Evolutionary conservation across 2,888 invertebrate genomes (phyloP).

Genomic region (Archips xylosteana): DNA sequence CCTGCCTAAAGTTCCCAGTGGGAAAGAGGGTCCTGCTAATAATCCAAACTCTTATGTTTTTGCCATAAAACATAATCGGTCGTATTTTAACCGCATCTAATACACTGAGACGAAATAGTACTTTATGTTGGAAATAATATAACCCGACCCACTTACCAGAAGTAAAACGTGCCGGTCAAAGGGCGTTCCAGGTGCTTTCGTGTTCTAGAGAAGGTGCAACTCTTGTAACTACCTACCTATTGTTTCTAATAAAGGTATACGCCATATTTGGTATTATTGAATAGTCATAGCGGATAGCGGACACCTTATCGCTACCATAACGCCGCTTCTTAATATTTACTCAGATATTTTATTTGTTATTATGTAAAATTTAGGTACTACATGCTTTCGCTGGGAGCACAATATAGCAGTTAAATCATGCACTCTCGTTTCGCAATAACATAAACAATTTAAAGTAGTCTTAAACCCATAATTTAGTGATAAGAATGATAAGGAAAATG

Average conservation of each 20-base stretch:
- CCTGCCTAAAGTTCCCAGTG: too few species aligned
- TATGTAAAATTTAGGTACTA: not conserved
- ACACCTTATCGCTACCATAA: not conserved
- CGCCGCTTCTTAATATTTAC: not conserved
- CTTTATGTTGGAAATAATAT: too few species aligned
- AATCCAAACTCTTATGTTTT: too few species aligned
- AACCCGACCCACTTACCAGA: slow-evolving; percentile 3
- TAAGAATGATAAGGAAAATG: slow-evolving; percentile 39
- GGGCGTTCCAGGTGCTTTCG: not conserved
- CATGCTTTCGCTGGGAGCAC: not conserved
- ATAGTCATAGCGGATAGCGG: not conserved
- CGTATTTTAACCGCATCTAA: too few species aligned
- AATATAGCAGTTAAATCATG: not conserved
- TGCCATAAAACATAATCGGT: too few species aligned
- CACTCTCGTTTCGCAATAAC: not conserved
- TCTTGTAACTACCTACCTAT: too few species aligned
- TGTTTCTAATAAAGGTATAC: too few species aligned
- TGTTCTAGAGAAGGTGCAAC: not conserved
- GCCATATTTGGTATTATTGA: too few species aligned
- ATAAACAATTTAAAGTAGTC: slow-evolving; percentile 28
- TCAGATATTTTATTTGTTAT: not conserved
- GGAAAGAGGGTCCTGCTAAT: too few species aligned
- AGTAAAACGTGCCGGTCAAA: not conserved
- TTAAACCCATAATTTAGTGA: slow-evolving; percentile 29
- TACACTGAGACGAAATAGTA: too few species aligned